Percentiles rank a stretch among this genome's conserved stretches.
Conservation (phyloP, 2,888 invertebrate species). For the Pseudoips prasinana region DNA sequence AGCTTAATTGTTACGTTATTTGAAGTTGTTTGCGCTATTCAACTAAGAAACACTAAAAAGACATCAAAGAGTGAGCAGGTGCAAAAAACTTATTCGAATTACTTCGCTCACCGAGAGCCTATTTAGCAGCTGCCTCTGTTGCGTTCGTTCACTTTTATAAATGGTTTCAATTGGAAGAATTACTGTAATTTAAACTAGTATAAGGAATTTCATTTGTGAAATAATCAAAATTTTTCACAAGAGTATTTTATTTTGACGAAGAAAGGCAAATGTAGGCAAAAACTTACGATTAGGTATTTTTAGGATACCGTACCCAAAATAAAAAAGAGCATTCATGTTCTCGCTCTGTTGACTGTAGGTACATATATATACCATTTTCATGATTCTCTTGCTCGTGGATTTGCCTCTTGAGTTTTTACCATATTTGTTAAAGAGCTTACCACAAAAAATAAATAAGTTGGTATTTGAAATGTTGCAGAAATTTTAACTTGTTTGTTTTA, state of each 20-base stretch:
- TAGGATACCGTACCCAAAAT: no score
- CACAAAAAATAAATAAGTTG: no score
- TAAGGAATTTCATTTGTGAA: conserved; percentile 44
- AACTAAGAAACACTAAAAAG: conserved; percentile 29
- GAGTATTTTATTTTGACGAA: conserved; percentile 17
- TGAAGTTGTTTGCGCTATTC: no score
- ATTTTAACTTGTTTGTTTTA: no score
- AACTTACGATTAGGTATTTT: conserved; percentile 2
- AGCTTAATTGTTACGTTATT: no score
- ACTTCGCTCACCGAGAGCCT: conserved; percentile 47
- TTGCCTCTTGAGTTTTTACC: no score
- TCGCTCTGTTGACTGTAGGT: no score
- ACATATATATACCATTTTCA: no score
- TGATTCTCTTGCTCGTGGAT: no score
- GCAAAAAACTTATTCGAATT: conserved; percentile 55
- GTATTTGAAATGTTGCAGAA: no score
- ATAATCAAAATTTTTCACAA: conserved; percentile 24
- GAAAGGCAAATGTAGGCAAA: conserved; percentile 8
- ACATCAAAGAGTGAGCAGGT: conserved; percentile 58
- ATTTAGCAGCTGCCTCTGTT: conserved; percentile 51
- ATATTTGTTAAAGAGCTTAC: no score
- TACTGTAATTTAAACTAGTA: conserved; percentile 55
- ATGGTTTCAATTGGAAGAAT: conserved; percentile 55
- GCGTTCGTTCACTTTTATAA: conserved; percentile 45
- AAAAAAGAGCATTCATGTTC: no score